A percentile compares a stretch with the other conserved stretches of the same genome.
Conservation (phyloP, 2,888 invertebrate species). For the Acanthosepion lycidas region DNA sequence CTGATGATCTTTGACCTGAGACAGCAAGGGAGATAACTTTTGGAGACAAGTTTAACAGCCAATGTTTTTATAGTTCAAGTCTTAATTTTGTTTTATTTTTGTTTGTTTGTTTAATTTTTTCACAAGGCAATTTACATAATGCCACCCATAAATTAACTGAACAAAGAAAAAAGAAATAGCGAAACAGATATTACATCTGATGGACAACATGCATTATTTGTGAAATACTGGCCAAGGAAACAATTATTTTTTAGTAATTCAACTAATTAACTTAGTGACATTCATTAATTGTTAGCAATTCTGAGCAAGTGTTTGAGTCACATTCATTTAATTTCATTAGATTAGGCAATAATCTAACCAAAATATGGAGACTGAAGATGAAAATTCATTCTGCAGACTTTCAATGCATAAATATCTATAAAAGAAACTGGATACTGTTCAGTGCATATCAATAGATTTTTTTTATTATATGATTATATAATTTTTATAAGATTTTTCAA, state of each 20-base stretch:
- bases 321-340: neutral
- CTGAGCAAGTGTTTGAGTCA: neutral
- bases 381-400: neutral
- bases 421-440: no score
- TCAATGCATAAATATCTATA: neutral
- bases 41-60: neutral
- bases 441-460: no score
- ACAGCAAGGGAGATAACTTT: neutral
- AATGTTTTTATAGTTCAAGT: neutral
- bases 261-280: slow-evolving; percentile 21
- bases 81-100: neutral
- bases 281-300: neutral
- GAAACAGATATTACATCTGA: neutral
- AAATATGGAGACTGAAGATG: neutral
- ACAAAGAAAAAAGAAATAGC: neutral
- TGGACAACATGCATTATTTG: slow-evolving; percentile 11
- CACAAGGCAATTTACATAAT: neutral
- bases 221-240: neutral
- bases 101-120: neutral
- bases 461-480: no score
- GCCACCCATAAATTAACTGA: neutral
- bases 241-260: neutral
- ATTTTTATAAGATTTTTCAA: no score
- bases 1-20: neutral
- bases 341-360: neutral